Base-by-base conservation (phyloP, 2,888 invertebrate species). In the Electrophaes corylata region DNA sequence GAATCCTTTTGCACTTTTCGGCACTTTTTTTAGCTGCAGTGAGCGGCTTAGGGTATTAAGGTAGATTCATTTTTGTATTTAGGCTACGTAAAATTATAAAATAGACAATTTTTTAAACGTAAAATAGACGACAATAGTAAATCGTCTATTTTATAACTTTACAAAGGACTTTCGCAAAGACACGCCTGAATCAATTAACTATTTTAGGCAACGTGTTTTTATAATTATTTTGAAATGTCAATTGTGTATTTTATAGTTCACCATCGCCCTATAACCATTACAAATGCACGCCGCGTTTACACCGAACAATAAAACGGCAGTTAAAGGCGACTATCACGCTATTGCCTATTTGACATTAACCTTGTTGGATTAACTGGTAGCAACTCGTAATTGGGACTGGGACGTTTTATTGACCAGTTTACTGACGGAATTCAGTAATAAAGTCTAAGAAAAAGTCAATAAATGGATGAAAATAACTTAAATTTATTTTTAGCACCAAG, bases 281-380 rank as follows among this genome's bases (percentile, higher is more conserved):
- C 51, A 57, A 67, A 78, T 80, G 78, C 83, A 71, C 66, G 69
- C 46, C 70, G 73, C 81, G 77, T 79, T 72, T 75, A 64, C 71
- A 72, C 68, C 63, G 71, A 68, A 76, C 73, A 71, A 78, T 84
- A 84, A 84, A 83, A 83, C 65, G 63, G 69, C 76, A 71, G 74
- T 83, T 76, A 82, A 59, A 74, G 69, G 69, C 60, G 63, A 57
- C 67, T 73, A 65, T 61, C 63, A 55, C 58, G 60, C 60, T 65
- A 69, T 72, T 72, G 69, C 60, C 64, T 59, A 73, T 74, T 73
- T 73, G 71, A 72, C 71, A 60, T 68, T 69, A 69, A 68, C 69
- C 65, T 64, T 66, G 57, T 57, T 60, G 66, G 62, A 69, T 61
- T 66, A 73, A 70, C 65, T 64, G 62, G 57, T 56, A 43, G 51